Evolutionary conservation across 2,888 invertebrate species (phyloP).

Genomic region (Drosophila infuscata): DNA sequence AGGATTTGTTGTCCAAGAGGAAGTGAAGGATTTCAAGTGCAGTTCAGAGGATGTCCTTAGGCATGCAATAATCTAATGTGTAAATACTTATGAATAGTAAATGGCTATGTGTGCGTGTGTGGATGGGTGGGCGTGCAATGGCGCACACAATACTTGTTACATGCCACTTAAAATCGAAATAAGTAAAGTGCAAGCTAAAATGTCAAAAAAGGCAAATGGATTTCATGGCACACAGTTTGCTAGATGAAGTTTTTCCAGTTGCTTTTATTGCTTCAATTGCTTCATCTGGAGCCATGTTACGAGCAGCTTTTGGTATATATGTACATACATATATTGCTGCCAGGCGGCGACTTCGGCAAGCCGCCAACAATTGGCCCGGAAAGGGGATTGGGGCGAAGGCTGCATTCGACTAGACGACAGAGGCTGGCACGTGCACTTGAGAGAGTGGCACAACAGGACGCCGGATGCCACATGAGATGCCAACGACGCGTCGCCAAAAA

Average conservation of each 20-base stretch:
- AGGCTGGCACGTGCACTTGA: slow-evolving; percentile 74
- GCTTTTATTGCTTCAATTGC: slow-evolving; percentile 67
- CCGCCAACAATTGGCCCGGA: slow-evolving; percentile 42
- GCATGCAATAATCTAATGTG: slow-evolving; percentile 81
- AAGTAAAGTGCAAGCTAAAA: slow-evolving; percentile 34
- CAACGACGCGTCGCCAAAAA: slow-evolving; percentile 58
- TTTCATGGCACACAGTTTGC: slow-evolving; percentile 37
- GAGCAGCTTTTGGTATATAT: slow-evolving; percentile 2
- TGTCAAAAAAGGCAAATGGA: slow-evolving; percentile 24
- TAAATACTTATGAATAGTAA: slow-evolving; percentile 75
- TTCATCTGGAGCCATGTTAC: slow-evolving; percentile 50
- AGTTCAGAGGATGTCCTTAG: slow-evolving; percentile 64
- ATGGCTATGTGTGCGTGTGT: slow-evolving; percentile 7
- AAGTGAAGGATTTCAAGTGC: slow-evolving; percentile 28
- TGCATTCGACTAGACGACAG: slow-evolving; percentile 31
- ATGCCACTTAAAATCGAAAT: slow-evolving; percentile 66
- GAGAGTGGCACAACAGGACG: slow-evolving; percentile 48
- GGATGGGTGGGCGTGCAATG: slow-evolving; percentile 21
- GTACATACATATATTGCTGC: background rate
- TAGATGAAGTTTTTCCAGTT: slow-evolving; percentile 46
- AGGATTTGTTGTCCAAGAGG: slow-evolving; percentile 10
- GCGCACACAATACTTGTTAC: slow-evolving; percentile 63
- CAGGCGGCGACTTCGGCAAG: slow-evolving; percentile 23
- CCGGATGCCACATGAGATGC: slow-evolving; percentile 55
- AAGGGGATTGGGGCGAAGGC: background rate